phyloP scores from a whole-genome alignment of 2,888 invertebrate genomes.

The Thyatira batis region DNA sequence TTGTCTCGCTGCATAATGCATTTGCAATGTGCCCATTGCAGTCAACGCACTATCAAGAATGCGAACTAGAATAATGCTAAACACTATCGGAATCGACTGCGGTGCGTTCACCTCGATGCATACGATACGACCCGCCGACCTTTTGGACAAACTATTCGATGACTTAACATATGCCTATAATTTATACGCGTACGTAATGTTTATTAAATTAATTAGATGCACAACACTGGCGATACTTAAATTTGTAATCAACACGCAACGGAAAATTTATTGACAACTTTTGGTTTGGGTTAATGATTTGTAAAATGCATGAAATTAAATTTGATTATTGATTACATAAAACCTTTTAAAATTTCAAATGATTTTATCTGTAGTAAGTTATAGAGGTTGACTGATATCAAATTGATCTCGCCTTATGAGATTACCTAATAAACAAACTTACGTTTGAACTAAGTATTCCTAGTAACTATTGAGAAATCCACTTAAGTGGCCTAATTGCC shows the following conservation, averaged over 20 bases:
- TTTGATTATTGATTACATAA: too few relatives aligned
- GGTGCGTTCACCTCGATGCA: slow-evolving; percentile 57
- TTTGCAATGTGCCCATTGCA: slow-evolving; percentile 28
- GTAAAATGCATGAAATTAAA: too few relatives aligned
- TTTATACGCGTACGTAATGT: slow-evolving; percentile 3
- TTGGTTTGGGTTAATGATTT: too few relatives aligned
- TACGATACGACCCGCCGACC: slow-evolving; percentile 53
- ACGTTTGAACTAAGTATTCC: too few relatives aligned
- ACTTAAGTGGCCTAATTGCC: too few relatives aligned
- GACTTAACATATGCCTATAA: slow-evolving; percentile 6
- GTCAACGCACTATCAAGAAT: slow-evolving; percentile 37
- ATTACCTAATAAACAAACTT: too few relatives aligned
- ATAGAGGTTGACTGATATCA: too few relatives aligned
- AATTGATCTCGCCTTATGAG: too few relatives aligned
- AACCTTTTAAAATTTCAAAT: too few relatives aligned
- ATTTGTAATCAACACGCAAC: slow-evolving; percentile 13
- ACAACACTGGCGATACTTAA: slow-evolving; percentile 10
- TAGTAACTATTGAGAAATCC: too few relatives aligned
- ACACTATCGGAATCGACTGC: slow-evolving; percentile 34
- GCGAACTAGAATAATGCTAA: slow-evolving; percentile 41
- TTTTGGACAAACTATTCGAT: slow-evolving; percentile 30
- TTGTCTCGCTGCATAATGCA: slow-evolving; percentile 22
- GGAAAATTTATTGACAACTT: slow-evolving; percentile 10
- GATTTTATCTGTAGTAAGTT: too few relatives aligned
- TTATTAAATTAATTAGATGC: slow-evolving; percentile 8